These are phyloP conservation scores for Yponomeuta cagnagella DNA, from an alignment of 2,888 invertebrate genomes.

Conservation along the genomic window DNA sequence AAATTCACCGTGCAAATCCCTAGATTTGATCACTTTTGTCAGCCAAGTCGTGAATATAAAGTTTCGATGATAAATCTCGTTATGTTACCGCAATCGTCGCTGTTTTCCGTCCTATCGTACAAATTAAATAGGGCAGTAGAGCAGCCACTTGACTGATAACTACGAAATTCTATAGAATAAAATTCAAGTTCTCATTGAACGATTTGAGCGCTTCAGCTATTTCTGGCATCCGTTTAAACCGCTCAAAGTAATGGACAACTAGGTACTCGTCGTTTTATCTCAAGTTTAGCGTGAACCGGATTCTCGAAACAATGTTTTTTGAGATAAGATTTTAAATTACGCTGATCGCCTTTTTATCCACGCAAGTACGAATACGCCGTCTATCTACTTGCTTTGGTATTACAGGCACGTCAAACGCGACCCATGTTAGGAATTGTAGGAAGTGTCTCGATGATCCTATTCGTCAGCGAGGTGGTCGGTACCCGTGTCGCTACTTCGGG, in stretches of 20 bases:
- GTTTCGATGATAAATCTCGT: not conserved
- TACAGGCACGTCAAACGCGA: not conserved
- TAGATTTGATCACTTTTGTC: not conserved
- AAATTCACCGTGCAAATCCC: not conserved
- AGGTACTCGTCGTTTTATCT: not conserved
- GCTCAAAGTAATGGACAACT: not conserved
- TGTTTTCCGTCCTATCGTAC: not conserved
- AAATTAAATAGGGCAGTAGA: constrained; percentile 6
- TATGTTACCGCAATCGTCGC: not conserved
- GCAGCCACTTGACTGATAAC: constrained; percentile 4
- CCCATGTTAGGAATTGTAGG: not conserved
- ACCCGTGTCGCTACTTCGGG: not conserved
- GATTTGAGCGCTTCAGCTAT: not conserved
- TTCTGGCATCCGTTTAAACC: not conserved
- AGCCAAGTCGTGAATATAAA: not conserved
- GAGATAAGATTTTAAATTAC: not conserved
- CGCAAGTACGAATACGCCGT: not conserved
- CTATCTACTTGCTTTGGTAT: not conserved
- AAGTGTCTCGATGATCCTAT: not conserved
- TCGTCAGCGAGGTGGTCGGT: not conserved
- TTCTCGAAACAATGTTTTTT: not conserved
- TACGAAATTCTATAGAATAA: not conserved
- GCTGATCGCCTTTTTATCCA: not conserved
- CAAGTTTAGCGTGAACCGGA: not conserved
- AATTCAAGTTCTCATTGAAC: constrained; percentile 1